Evolutionary conservation across 2,888 invertebrate species (phyloP).

Genomic region (Gastrophysa polygoni): DNA sequence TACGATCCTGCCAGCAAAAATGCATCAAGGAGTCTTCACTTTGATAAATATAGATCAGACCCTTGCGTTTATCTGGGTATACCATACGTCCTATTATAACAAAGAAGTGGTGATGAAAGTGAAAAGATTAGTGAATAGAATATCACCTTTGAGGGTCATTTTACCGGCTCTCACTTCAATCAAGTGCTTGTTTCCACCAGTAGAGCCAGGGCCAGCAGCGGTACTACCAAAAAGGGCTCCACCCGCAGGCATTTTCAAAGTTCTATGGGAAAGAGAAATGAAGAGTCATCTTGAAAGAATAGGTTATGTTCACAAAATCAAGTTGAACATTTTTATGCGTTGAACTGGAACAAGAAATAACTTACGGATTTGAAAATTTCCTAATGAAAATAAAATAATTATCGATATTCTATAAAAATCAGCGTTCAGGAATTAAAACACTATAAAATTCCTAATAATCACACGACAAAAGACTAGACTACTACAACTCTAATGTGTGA

Average conservation of each 20-base stretch:
- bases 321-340: too few relatives aligned
- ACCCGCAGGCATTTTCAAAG: conserved; percentile 64
- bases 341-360: too few relatives aligned
- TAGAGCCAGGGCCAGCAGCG: conserved; percentile 76
- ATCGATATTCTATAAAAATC: too few relatives aligned
- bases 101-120: conserved; percentile 5
- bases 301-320: neutral
- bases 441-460: too few relatives aligned
- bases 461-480: too few relatives aligned
- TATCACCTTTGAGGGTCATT: conserved; percentile 87
- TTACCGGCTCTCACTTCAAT: conserved; percentile 96
- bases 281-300: neutral
- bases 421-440: too few relatives aligned
- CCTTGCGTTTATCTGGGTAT: conserved; percentile 93
- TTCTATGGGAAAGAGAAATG: neutral
- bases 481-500: too few relatives aligned
- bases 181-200: conserved; percentile 85
- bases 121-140: neutral
- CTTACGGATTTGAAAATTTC: too few relatives aligned
- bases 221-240: conserved; percentile 79
- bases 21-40: conserved; percentile 98
- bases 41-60: conserved; percentile 92
- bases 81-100: conserved; percentile 71
- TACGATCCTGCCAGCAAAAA: conserved; percentile 99
- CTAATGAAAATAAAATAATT: too few relatives aligned